Conservation (phyloP, 2,888 invertebrate genomes). For the Polymixis lichenea region DNA sequence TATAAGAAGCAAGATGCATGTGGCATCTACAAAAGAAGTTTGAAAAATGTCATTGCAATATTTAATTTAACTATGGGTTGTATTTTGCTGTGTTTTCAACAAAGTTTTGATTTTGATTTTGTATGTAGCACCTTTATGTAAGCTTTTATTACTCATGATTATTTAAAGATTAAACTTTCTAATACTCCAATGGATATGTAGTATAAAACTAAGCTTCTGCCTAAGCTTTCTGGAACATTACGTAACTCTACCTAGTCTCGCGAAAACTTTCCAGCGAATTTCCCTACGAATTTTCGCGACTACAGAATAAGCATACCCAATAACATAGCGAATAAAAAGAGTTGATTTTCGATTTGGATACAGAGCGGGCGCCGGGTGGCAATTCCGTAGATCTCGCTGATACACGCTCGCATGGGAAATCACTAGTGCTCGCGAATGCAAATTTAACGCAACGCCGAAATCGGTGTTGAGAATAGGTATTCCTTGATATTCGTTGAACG, state of each 20-base stretch:
- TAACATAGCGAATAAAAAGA: slow-evolving; percentile 82
- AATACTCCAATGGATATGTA: background rate
- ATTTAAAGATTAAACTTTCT: no score
- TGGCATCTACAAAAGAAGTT: background rate
- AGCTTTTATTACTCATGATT: no score
- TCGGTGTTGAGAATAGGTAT: slow-evolving; percentile 52
- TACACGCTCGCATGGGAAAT: slow-evolving; percentile 83
- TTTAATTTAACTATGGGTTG: background rate
- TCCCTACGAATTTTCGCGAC: slow-evolving; percentile 21
- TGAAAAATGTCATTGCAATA: background rate
- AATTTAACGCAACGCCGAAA: slow-evolving; percentile 76
- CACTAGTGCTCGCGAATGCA: slow-evolving; percentile 77
- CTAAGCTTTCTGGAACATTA: background rate
- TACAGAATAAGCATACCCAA: slow-evolving; percentile 76
- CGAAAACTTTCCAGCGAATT: slow-evolving; percentile 8
- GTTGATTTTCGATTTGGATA: slow-evolving; percentile 88
- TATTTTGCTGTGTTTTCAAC: background rate
- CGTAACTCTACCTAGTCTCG: background rate
- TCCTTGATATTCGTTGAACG: slow-evolving; percentile 19
- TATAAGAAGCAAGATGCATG: background rate
- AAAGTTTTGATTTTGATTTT: background rate
- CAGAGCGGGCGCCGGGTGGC: slow-evolving; percentile 75
- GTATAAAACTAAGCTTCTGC: background rate
- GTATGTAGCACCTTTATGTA: background rate
- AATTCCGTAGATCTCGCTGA: slow-evolving; percentile 79